Base-by-base conservation (phyloP, 2,797 vertebrate species). In the Tadarida brasiliensis region DNA sequence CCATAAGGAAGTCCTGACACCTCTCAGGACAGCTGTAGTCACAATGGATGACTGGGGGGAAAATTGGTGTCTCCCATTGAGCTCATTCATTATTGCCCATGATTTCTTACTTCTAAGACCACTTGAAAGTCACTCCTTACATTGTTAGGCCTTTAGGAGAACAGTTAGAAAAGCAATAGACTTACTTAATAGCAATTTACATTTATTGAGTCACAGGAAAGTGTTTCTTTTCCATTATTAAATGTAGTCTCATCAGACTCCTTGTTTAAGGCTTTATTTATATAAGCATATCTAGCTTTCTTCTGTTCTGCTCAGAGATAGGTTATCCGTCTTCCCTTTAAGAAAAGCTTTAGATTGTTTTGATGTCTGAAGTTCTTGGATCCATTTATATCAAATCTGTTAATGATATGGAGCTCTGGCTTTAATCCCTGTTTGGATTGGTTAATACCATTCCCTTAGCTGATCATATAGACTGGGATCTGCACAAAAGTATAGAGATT, bases 81-180 rank as follows among this genome's bases (percentile, higher is more conserved):
- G 11, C 35, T 65, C 65, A 86, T 96, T 97, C 80, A 7, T 86
- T 86, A 56, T 20, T 96, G 65, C 61, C 59, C 16, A 9, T 33
- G 54, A 93, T 35, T 67, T 74, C 30, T 92, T 89, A 81, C 0
- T 61, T 93, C 68, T 47, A 90, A 51, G 33, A 91, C 67, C 47
- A 0, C 51, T 78, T 77, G 44, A 35, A 93, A 59, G 61, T 65
- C 77, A 85, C 54, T 0, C 0, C 47, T 94, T 86, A 94, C 3
- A n/a, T n/a, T 71, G 56, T 65, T 90, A 61, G n/a, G 20, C 56
- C 44, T 68, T 85, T 16, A 0, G 33, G 57, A 81, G 88, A 97
- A 17, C 65, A 54, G 33, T 90, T 82, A 67, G 56, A 89, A 81
- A 51, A 76, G 11, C n/a, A 77, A 30, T 16, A 47, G 56, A 54